phyloP scores from a whole-genome alignment of 2,888 invertebrate genomes.

The Hydrotaea cyrtoneurina region DNA sequence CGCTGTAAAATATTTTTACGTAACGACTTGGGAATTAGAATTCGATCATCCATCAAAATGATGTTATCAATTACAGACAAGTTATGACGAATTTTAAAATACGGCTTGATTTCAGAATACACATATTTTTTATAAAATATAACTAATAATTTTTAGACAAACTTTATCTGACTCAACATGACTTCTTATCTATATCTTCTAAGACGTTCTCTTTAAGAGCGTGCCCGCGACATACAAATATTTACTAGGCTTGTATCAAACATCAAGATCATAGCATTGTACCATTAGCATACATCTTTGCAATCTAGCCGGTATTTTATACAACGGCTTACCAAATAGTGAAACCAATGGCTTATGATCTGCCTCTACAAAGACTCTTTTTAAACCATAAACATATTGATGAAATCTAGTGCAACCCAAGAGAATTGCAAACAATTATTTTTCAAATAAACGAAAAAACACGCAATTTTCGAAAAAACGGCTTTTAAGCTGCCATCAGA shows the following conservation, averaged over 20 bases:
- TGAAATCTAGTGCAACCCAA: conserved; percentile 62
- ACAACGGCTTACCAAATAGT: conserved; percentile 55
- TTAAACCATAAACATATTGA: conserved; percentile 60
- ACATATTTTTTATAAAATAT: conserved; percentile 52
- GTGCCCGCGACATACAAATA: too few species aligned
- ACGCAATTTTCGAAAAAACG: conserved; percentile 57
- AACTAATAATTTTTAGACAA: conserved; percentile 48
- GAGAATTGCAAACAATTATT: conserved; percentile 67
- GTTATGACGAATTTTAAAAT: too few species aligned
- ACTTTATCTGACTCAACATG: conserved; percentile 7
- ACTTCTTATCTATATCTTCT: conserved; percentile 44
- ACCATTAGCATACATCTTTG: conserved; percentile 59
- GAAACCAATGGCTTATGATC: conserved; percentile 53
- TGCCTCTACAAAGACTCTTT: conserved; percentile 56
- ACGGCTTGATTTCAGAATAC: too few species aligned
- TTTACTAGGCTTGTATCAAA: conserved; percentile 62
- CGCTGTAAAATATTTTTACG: conserved; percentile 32
- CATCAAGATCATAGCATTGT: conserved; percentile 57
- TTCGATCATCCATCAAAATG: conserved; percentile 43
- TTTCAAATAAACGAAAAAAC: conserved; percentile 67
- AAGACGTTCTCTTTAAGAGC: conserved; percentile 62
- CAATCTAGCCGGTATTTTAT: conserved; percentile 58
- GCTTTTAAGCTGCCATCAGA: too few species aligned
- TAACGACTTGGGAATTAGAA: conserved; percentile 50
- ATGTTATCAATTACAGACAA: conserved; percentile 49